A percentile compares a stretch with the other conserved stretches of the same genome.
Evolutionary conservation across 1,140 invertebrate genomes (phyloP).

Genomic region (Mamestra configurata): DNA sequence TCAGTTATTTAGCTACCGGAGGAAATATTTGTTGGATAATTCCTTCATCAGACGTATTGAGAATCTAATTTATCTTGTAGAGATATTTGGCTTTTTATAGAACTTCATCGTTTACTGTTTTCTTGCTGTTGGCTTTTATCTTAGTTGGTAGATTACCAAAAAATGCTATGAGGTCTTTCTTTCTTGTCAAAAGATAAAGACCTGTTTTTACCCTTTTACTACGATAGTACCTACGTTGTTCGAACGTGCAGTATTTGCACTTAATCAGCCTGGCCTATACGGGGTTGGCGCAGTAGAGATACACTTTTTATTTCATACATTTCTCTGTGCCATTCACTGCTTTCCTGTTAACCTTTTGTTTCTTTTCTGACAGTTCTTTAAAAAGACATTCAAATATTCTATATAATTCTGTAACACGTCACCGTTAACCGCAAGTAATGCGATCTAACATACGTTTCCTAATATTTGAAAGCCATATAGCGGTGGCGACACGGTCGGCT

Average conservation of each 20-base stretch:
- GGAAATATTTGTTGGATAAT: conserved; percentile 43
- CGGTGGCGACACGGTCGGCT: conserved; percentile 65
- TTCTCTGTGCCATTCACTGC: not conserved
- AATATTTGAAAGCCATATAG: conserved; percentile 68
- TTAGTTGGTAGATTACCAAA: not conserved
- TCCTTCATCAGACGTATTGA: conserved; percentile 2
- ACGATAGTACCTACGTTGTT: too few relatives aligned
- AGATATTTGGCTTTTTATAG: not conserved
- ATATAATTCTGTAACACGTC: conserved; percentile 3
- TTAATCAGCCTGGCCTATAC: too few relatives aligned
- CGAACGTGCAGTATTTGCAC: too few relatives aligned
- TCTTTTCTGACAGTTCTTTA: not conserved
- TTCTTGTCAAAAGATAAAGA: too few relatives aligned
- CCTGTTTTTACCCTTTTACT: too few relatives aligned
- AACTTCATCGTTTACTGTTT: too few relatives aligned
- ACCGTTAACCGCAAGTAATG: conserved; percentile 13
- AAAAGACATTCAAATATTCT: not conserved
- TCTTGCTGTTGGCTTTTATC: not conserved
- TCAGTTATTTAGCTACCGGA: conserved; percentile 45
- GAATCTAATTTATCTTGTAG: conserved; percentile 10
- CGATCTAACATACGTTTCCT: conserved; percentile 50
- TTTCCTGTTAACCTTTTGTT: not conserved
- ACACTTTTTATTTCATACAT: not conserved
- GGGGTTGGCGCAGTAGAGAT: not conserved
- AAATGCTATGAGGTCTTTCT: too few relatives aligned